Evolutionary conservation across 1,140 invertebrate species (phyloP), one percentile per base, ranked within the genome.

Genomic region (Pogonognathellus flavescens): DNA sequence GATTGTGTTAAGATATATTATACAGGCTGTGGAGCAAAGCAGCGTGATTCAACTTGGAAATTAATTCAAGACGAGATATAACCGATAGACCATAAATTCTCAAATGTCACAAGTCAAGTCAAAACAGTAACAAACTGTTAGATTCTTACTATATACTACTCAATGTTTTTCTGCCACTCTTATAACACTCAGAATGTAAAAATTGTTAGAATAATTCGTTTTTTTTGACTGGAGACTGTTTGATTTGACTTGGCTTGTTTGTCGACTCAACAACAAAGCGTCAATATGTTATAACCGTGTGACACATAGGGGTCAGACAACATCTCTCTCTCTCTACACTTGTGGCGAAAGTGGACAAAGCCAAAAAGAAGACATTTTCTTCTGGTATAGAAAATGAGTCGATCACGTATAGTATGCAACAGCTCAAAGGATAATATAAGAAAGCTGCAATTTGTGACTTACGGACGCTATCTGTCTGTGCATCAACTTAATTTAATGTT

Each of bases 401-500:
- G 70, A 50, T 76, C 70, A 76, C 70, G 70, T 76, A 76, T 31
- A 49, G 31, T 16, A 76, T 49, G 41, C n/a, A n/a, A 76, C 41
- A 76, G 25, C 62, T 76, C 7, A 76, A 76, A 31, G 41, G 22
- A 72, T 72, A 72, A 41, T 6, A 50, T 25, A 50, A 50, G 70
- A 76, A 76, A 76, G 70, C 70, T 76, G 70, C 41, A 76, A 70
- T 16, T 49, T 76, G 25, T 50, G n/a, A 49, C 70, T 76, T 50
- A n/a, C 70, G 41, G 31, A 25, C 25, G 2, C 14, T 76, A 50
- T 76, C 31, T 76, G 25, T 49, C 31, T 76, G 0, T 76, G 70
- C n/a, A 76, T 76, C 70, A 41, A 8, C 70, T 41, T 76, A 50
- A 76, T 76, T 50, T 76, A 50, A 76, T 76, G 70, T 50, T 76